A percentile compares a stretch with the other conserved stretches of the same genome.
phyloP scores from a whole-genome alignment of 2,888 invertebrate genomes.

The Balanococcus diminutus region DNA sequence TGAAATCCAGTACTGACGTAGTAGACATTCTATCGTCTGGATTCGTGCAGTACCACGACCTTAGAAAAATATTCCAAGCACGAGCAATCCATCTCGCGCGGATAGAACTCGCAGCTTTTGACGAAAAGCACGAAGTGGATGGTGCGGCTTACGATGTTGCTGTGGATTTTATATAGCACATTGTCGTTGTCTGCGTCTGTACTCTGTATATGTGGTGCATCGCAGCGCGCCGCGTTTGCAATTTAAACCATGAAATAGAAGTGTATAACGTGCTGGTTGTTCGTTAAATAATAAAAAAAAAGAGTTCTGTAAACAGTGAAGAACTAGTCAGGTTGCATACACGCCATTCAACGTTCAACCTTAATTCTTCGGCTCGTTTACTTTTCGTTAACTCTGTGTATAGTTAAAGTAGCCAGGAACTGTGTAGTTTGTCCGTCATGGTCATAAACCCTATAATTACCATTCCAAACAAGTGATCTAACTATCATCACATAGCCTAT shows the following conservation, averaged over 20 bases:
- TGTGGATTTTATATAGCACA: neutral
- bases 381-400: slow-evolving; percentile 41
- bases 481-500: slow-evolving; percentile 54
- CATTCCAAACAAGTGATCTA: slow-evolving; percentile 55
- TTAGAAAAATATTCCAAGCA: neutral
- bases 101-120: neutral
- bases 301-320: slow-evolving; percentile 48
- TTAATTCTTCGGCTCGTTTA: slow-evolving; percentile 50
- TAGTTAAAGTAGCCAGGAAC: slow-evolving; percentile 53
- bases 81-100: neutral
- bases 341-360: slow-evolving; percentile 50
- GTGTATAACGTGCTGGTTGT: slow-evolving; percentile 45
- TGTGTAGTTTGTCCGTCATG: slow-evolving; percentile 55
- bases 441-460: slow-evolving; percentile 54
- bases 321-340: slow-evolving; percentile 54
- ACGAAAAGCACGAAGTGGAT: neutral
- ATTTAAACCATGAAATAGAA: slow-evolving; percentile 53
- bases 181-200: neutral
- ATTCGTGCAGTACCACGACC: neutral
- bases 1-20: too few species aligned
- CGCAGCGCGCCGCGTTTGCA: neutral
- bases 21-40: too few species aligned
- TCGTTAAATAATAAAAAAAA: slow-evolving; percentile 44
- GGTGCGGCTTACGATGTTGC: too few species aligned
- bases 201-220: too few species aligned